Base-by-base conservation (phyloP, 2,797 vertebrate species). In the Miichthys miiuy region DNA sequence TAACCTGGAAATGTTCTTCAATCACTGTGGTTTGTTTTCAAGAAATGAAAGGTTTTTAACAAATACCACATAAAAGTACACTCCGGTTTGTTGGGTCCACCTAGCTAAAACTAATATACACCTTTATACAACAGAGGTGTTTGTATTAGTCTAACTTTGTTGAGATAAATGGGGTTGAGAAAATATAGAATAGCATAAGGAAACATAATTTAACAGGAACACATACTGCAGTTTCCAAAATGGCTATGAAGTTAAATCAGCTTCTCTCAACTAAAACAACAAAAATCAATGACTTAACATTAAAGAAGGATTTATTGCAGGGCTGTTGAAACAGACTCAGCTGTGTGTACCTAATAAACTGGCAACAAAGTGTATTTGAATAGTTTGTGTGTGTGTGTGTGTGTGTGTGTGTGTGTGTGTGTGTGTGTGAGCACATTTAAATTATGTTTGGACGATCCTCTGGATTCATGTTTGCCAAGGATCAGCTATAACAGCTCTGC, bases 401-500 rank as follows among this genome's bases (percentile, higher is more conserved):
- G n/a, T n/a, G n/a, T n/a, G n/a, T n/a, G n/a, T n/a, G n/a, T n/a
- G n/a, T n/a, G n/a, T n/a, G n/a, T n/a, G n/a, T n/a, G n/a, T n/a
- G n/a, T n/a, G n/a, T n/a, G n/a, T n/a, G 34, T 8, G 9, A 34
- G 30, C n/a, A 47, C 12, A 8, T 61, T 47, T 54, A 20, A 55
- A 47, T 47, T 1, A 14, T 42, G 21, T 71, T 55, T 34, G 6
- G 48, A 18, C 47, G 38, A 14, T 73, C 51, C 16, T 71, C 21
- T 50, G 42, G 8, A 54, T 38, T 55, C 2, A 30, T 47, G 8
- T 17, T 56, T 75, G 38, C 16, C 21, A 51, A 38, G 4, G 12
- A 69, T 63, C 62, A 47, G 21, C 42, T 25, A 5, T 56, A 41
- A 55, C 34, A 51, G 17, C 50, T 21, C 25, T 27, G 60, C 67